Base-by-base conservation (phyloP, 2,113 vertebrate species). In the Uria aalge region DNA sequence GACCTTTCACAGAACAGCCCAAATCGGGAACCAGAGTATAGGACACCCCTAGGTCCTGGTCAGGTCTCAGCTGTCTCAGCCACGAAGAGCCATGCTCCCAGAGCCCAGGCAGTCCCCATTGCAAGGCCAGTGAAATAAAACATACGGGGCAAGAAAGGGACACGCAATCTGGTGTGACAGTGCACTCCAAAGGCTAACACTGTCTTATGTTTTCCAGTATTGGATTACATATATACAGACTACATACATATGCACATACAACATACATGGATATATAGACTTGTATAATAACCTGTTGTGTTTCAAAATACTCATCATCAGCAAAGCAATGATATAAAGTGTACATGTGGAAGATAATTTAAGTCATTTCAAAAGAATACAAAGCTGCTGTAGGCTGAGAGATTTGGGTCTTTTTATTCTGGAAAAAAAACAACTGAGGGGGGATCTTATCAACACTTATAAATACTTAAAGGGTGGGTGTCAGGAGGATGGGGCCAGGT, bases 361-460 rank as follows among this genome's bases (percentile, higher is more conserved):
- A 69, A 73, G 34, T 29, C 0, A 82, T 55, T 88, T 78, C 40
- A 66, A 64, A 92, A 81, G 29, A 85, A 73, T 21, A 75, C 29
- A 66, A 50, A 72, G 53, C 6, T 0, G 0, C 4, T 3, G 1
- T 43, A 53, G 23, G 18, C 45, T 45, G 45, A 19, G 45, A 18
- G 45, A 19, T 9, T 45, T 45, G 18, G 18, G 45, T 45, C 45
- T 45, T 45, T 45, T 45, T 18, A 45, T 18, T 45, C 45, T 19
- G 18, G 45, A 19, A 45, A 45, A 45, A 45, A 45, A 17, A 45
- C 7, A 8, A 19, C 43, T 18, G 43, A 45, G 43, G 43, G 43
- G 43, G 43, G 18, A 45, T 45, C 17, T 45, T 45, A 45, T 45
- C 43, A 45, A 45, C 17, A 4, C 17, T 45, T 45, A 45, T 45